Base-by-base conservation (phyloP, 2,888 invertebrate genomes). In the Linnaemya vulpina region DNA sequence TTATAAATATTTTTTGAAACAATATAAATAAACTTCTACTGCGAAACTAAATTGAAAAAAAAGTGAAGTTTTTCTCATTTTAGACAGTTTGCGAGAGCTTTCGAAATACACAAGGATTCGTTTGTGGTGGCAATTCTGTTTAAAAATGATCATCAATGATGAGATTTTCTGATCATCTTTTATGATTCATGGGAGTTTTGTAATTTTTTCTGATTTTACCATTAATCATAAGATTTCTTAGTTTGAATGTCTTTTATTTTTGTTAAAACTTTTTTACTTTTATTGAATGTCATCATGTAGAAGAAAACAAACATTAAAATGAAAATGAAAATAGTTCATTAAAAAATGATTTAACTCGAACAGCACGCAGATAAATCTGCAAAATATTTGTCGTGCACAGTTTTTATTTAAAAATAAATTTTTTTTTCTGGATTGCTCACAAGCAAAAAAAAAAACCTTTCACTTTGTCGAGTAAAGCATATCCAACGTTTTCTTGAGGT, bases 391-490 rank as follows among this genome's bases (percentile, higher is more conserved):
- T 58, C 1, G 20, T 22, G 4, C 25, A 17, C 15, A 49, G n/a
- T 25, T 68, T 58, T 53, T 40, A 38, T 63, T 17, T 20, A 22
- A 22, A 11, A 17, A 53, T 15, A 22, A 11, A 17, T 63, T 15
- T 9, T n/a, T 55, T 76, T 49, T 67, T 51, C 60, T 43, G 62
- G 40, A n/a, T 62, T 70, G 13, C 20, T 10, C 11, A 5, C 1
- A 13, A 46, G 15, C 30, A 7, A 43, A 22, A 30, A 2, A 65
- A 53, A 67, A 80, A 74, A 83, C 82, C 82, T 83, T 83, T 83
- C 82, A 83, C 82, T 83, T 83, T 77, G 71, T 71, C 76, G 65
- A 70, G 79, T 53, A 53, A 70, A 62, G 25, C 75, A 53, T 75
- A 62, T 68, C 30, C 70, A 68, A 63, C 63, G 63, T 40, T 67